Percentiles rank a stretch among this genome's conserved stretches.
Conservation (phyloP, 2,797 vertebrate genomes). For the Cheracebus regulus region DNA sequence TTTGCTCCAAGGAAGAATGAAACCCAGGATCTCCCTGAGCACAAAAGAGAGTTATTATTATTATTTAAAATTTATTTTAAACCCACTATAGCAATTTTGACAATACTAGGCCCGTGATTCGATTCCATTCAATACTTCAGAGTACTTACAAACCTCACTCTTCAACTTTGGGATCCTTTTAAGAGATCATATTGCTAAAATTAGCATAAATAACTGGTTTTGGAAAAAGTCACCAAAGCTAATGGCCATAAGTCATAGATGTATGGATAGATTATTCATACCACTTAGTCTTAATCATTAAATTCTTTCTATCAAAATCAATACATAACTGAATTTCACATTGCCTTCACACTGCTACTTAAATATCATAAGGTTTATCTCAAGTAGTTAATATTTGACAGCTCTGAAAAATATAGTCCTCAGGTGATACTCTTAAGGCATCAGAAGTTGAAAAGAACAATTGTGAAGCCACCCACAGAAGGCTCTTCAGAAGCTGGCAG, state of each 20-base stretch:
- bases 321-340: background rate
- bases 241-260: background rate
- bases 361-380: background rate
- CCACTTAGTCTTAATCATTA: conserved; percentile 31
- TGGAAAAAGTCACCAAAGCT: background rate
- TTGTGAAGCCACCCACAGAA: background rate
- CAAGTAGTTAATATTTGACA: conserved; percentile 15
- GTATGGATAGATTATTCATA: background rate
- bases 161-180: background rate
- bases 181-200: background rate
- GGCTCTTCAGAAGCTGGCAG: background rate
- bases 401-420: background rate
- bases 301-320: conserved; percentile 37
- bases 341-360: background rate
- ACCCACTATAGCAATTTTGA: background rate
- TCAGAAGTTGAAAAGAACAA: conserved; percentile 24
- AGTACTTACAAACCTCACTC: background rate
- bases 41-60: background rate
- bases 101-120: background rate
- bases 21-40: background rate
- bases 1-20: background rate
- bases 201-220: background rate
- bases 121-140: background rate
- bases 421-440: background rate
- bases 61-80: background rate